Evolutionary conservation across 2,797 vertebrate genomes (phyloP).

Genomic region (Eleutherodactylus coqui): DNA sequence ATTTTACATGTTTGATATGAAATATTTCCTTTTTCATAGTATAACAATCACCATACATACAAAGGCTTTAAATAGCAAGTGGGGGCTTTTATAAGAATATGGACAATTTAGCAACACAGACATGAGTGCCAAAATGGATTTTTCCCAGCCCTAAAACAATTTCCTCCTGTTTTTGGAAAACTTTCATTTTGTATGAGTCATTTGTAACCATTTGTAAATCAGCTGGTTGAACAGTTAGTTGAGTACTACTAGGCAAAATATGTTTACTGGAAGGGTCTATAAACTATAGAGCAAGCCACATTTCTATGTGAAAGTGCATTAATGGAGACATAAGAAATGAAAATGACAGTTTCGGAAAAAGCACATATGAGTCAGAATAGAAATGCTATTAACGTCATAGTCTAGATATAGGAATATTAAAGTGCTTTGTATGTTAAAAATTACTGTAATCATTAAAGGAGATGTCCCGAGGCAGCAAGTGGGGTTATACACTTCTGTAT

Average conservation of each 20-base stretch:
- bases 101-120: background rate
- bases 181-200: background rate
- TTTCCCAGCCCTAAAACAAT: too few species aligned
- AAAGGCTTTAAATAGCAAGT: too few species aligned
- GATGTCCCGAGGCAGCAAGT: too few species aligned
- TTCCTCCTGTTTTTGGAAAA: background rate
- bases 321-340: slow-evolving; percentile 11
- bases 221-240: background rate
- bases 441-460: background rate
- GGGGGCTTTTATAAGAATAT: background rate
- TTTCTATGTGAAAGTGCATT: slow-evolving; percentile 18
- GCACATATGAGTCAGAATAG: slow-evolving; percentile 20
- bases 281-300: background rate
- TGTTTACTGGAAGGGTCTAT: background rate
- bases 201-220: background rate
- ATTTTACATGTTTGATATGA: too few species aligned
- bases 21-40: too few species aligned
- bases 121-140: too few species aligned
- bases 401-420: background rate
- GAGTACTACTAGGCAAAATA: background rate
- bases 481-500: too few species aligned
- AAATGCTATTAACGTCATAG: slow-evolving; percentile 20
- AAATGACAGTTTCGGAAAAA: slow-evolving; percentile 22
- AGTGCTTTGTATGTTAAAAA: slow-evolving; percentile 7
- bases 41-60: too few species aligned